Conservation (phyloP, 2,888 invertebrate genomes). For the Hymenopus coronatus region DNA sequence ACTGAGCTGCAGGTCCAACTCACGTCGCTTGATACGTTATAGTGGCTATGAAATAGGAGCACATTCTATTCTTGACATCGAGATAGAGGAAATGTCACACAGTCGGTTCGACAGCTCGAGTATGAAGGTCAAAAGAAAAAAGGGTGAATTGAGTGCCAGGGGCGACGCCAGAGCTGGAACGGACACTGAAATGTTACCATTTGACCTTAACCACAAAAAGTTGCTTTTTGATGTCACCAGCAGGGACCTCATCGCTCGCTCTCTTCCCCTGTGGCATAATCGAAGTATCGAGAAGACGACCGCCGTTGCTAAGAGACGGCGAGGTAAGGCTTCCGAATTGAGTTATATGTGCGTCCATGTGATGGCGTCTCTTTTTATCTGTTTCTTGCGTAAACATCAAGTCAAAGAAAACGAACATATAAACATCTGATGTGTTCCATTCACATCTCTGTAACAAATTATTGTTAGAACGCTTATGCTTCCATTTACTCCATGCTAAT, state of each 20-base stretch:
- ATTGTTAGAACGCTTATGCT: too few species aligned
- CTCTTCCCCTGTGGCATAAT: background rate
- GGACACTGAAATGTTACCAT: background rate
- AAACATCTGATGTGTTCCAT: too few species aligned
- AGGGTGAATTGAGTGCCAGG: background rate
- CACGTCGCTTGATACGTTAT: too few species aligned
- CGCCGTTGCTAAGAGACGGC: background rate
- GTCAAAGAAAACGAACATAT: too few species aligned
- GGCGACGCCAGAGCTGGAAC: background rate
- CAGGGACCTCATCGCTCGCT: background rate
- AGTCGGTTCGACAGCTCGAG: background rate
- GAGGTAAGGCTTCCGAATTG: too few species aligned
- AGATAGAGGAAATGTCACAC: background rate
- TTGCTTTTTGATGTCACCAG: background rate
- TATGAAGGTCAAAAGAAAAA: background rate
- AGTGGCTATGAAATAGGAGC: too few species aligned
- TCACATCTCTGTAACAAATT: too few species aligned
- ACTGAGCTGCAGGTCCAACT: too few species aligned
- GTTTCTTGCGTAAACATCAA: too few species aligned
- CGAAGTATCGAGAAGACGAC: background rate
- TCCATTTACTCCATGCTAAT: too few species aligned
- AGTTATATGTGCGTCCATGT: too few species aligned
- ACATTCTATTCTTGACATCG: background rate
- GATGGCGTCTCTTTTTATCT: too few species aligned
- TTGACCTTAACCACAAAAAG: background rate